A percentile compares a stretch with the other conserved stretches of the same genome.
phyloP scores from a whole-genome alignment of 2,888 invertebrate species.

The Thereva unica region DNA sequence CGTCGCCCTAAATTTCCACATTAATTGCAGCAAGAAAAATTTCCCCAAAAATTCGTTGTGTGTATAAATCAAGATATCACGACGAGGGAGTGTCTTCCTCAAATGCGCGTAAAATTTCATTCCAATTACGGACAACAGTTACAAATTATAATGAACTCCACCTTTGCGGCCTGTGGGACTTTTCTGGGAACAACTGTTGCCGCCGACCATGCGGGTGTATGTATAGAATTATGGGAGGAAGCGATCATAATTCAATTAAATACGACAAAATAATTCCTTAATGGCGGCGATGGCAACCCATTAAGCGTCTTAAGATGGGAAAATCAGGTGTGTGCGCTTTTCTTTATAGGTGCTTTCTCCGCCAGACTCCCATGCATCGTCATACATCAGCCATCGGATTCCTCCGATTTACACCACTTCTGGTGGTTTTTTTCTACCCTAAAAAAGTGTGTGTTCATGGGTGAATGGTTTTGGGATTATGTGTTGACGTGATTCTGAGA shows the following conservation, averaged over 20 bases:
- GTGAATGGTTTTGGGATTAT: background rate
- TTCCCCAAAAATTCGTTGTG: background rate
- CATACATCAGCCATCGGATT: too few species aligned
- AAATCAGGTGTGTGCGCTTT: constrained; percentile 32
- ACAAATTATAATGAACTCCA: constrained; percentile 41
- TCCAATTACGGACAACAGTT: constrained; percentile 38
- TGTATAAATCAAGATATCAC: constrained; percentile 16
- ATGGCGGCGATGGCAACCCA: constrained; percentile 15
- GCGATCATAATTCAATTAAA: constrained; percentile 33
- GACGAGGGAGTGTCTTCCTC: constrained; percentile 16
- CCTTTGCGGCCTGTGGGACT: constrained; percentile 35
- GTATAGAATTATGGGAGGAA: background rate
- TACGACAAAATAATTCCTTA: constrained; percentile 25
- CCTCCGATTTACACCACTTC: too few species aligned
- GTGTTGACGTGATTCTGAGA: too few species aligned
- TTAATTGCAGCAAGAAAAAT: too few species aligned
- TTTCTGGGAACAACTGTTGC: constrained; percentile 24
- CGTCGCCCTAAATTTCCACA: too few species aligned
- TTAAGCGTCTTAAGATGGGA: constrained; percentile 15
- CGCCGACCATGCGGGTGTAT: background rate
- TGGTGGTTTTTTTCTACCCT: background rate
- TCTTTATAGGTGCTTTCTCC: constrained; percentile 8
- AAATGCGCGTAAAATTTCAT: constrained; percentile 33
- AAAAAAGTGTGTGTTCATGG: background rate
- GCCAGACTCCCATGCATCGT: constrained; percentile 12